These are phyloP conservation scores for Steatocranus sp. DNA, from an alignment of 2,797 vertebrate species.

Conservation along the genomic window DNA sequence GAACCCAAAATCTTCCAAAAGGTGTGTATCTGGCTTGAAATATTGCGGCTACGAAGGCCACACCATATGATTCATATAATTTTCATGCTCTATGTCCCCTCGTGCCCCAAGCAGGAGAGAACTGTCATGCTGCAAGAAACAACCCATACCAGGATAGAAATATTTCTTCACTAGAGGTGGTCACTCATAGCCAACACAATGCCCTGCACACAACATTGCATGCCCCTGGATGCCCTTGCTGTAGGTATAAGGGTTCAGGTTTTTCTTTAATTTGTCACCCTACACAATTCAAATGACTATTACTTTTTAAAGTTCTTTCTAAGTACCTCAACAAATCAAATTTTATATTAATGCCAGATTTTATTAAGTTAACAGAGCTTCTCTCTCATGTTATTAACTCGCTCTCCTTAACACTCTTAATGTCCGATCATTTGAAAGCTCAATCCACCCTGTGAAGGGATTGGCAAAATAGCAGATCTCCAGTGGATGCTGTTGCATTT, in stretches of 20 bases:
- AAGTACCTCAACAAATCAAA: not conserved
- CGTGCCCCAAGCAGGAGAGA: not conserved
- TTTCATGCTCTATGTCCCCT: not conserved
- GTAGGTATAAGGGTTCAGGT: not conserved
- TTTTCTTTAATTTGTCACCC: not conserved
- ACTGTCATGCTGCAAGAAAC: not conserved
- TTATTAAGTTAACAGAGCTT: not conserved
- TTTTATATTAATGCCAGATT: not conserved
- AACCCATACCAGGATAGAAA: not conserved
- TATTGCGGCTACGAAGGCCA: not conserved
- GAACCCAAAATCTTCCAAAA: not conserved
- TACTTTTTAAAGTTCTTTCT: not conserved
- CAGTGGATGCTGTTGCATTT: not conserved
- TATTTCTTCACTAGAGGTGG: not conserved
- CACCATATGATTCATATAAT: not conserved
- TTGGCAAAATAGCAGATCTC: constrained; percentile 1
- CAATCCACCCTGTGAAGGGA: not conserved
- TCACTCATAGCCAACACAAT: not conserved
- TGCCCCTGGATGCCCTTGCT: not conserved
- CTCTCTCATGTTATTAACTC: not conserved
- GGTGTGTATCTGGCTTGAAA: not conserved
- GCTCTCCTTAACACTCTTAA: not conserved
- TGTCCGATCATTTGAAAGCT: constrained; percentile 7
- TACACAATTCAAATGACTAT: not conserved
- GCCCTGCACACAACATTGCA: not conserved